Evolutionary conservation across 2,797 vertebrate genomes (phyloP).

Genomic region (Neosilurus mollespiculum): DNA sequence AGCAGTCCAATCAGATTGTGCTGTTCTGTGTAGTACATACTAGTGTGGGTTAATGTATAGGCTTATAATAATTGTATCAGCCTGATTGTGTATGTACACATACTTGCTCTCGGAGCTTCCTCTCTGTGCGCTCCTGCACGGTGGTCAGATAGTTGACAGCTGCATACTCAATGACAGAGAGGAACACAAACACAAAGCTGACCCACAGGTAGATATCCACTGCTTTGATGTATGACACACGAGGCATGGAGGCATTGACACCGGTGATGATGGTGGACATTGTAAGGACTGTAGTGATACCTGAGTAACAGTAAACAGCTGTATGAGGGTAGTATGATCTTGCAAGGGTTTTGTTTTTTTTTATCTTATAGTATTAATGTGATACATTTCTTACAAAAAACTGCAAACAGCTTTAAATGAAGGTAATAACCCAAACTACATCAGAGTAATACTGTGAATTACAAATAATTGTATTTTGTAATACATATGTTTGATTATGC

Average conservation of each 20-base stretch:
- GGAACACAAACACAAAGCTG: conserved; percentile 83
- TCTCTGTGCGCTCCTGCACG: conserved; percentile 85
- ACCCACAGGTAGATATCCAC: conserved; percentile 85
- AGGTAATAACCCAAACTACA: background rate
- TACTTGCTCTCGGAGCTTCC: conserved; percentile 81
- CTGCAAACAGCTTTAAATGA: background rate
- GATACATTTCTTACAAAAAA: background rate
- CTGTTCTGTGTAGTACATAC: too few relatives aligned
- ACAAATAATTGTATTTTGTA: background rate
- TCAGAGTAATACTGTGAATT: background rate
- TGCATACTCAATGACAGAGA: conserved; percentile 81
- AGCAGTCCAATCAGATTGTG: too few relatives aligned
- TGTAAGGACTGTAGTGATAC: conserved; percentile 81
- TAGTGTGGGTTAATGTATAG: background rate
- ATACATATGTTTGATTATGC: too few relatives aligned
- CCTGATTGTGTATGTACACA: conserved; percentile 48
- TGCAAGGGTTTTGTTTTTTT: background rate
- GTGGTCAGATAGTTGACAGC: conserved; percentile 88
- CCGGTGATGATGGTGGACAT: conserved; percentile 86
- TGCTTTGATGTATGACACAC: conserved; percentile 82
- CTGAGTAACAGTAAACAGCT: conserved; percentile 57
- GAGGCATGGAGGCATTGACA: conserved; percentile 82
- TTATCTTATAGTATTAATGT: background rate
- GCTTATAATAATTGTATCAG: background rate
- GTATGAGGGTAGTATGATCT: background rate